A percentile compares a stretch with the other conserved stretches of the same genome.
These are phyloP conservation scores for Stenolophus ochropezus DNA, from an alignment of 2,888 invertebrate genomes.

Conservation along the genomic window DNA sequence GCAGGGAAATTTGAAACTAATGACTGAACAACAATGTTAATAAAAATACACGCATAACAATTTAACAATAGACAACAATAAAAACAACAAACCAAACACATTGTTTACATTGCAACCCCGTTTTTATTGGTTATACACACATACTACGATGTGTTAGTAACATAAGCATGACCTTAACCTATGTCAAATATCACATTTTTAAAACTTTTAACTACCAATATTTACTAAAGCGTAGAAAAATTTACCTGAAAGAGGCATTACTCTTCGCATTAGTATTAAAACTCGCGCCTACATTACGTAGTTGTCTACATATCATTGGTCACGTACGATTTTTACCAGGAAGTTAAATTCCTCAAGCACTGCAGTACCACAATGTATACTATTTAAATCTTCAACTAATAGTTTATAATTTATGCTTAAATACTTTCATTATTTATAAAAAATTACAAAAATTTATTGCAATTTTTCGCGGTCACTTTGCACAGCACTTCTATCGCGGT, in stretches of 20 bases:
- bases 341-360: neutral
- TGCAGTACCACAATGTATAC: neutral
- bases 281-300: conserved; percentile 46
- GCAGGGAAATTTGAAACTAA: conserved; percentile 59
- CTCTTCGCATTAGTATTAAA: conserved; percentile 34
- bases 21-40: conserved; percentile 49
- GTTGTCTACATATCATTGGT: conserved; percentile 31
- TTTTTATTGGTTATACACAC: neutral
- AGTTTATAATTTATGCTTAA: neutral
- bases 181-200: conserved; percentile 34
- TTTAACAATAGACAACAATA: conserved; percentile 2
- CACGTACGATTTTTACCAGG: conserved; percentile 27
- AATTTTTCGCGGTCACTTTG: conserved; percentile 60
- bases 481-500: conserved; percentile 59
- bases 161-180: conserved; percentile 53
- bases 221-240: neutral
- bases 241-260: conserved; percentile 55
- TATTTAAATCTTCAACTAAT: neutral
- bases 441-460: conserved; percentile 51
- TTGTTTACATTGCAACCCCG: neutral
- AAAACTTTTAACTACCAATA: neutral
- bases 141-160: conserved; percentile 29
- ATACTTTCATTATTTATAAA: conserved; percentile 8
- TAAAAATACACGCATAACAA: conserved; percentile 28
- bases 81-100: neutral